These are phyloP conservation scores for Pagetopsis macropterus DNA, from an alignment of 2,797 vertebrate genomes.

Conservation along the genomic window DNA sequence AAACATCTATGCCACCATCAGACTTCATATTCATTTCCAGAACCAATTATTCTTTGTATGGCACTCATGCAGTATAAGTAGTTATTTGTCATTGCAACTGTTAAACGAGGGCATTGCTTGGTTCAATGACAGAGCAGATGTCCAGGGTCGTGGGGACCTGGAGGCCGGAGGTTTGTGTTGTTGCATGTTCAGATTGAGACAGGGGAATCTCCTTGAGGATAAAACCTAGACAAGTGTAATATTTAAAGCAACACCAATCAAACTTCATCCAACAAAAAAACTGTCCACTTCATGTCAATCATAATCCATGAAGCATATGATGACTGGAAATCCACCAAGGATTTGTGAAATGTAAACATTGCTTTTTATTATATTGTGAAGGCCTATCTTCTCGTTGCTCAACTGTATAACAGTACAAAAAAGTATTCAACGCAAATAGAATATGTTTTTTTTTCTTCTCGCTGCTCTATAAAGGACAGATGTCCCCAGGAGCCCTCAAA, in stretches of 20 bases:
- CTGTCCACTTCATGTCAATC: neutral
- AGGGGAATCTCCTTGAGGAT: neutral
- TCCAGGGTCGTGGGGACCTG: neutral
- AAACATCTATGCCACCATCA: neutral
- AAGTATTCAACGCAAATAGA: neutral
- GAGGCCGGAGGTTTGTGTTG: neutral
- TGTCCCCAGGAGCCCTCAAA: neutral
- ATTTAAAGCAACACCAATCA: neutral
- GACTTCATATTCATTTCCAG: neutral
- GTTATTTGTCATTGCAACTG: neutral
- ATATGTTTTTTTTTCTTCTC: neutral
- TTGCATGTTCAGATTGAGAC: neutral
- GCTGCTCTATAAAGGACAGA: constrained; percentile 5
- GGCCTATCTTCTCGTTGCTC: no score
- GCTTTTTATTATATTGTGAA: neutral
- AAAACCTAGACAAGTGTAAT: neutral
- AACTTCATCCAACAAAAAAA: neutral
- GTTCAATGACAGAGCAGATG: neutral
- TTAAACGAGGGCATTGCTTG: constrained; percentile 2
- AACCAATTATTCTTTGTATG: neutral
- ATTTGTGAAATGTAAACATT: neutral
- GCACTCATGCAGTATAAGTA: neutral
- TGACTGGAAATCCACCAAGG: neutral
- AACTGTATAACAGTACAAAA: neutral
- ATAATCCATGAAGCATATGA: neutral